Conservation (phyloP, 2,888 invertebrate species). For the Strigamia maritima region DNA sequence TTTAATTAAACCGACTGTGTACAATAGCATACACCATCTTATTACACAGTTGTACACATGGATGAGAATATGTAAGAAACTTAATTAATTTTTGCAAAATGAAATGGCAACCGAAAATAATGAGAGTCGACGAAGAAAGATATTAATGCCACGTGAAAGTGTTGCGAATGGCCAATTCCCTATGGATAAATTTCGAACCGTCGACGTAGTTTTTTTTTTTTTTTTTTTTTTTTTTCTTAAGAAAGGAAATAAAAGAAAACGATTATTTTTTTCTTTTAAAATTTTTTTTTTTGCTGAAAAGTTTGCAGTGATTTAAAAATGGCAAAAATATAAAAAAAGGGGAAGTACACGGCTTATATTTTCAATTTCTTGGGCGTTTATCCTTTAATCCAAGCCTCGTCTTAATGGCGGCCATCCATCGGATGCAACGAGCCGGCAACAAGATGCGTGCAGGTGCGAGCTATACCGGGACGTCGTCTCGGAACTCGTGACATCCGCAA, state of each 20-base stretch:
- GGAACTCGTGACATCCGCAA: slow-evolving; percentile 24
- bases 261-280: not conserved
- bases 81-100: slow-evolving; percentile 27
- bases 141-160: slow-evolving; percentile 17
- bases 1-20: slow-evolving; percentile 27
- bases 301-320: not conserved
- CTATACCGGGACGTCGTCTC: slow-evolving; percentile 21
- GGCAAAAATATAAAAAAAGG: not conserved
- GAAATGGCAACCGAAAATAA: slow-evolving; percentile 27
- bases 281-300: not conserved
- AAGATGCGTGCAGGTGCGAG: slow-evolving; percentile 29
- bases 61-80: slow-evolving; percentile 12
- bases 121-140: slow-evolving; percentile 20
- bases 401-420: slow-evolving; percentile 21
- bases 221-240: too few species aligned
- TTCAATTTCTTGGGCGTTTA: slow-evolving; percentile 22
- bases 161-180: slow-evolving; percentile 20
- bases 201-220: not conserved
- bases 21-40: slow-evolving; percentile 13
- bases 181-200: slow-evolving; percentile 14
- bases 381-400: slow-evolving; percentile 23
- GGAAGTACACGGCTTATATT: not conserved
- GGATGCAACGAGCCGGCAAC: slow-evolving; percentile 16
- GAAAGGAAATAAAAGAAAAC: slow-evolving; percentile 8
- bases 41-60: slow-evolving; percentile 17